Conservation (phyloP, 2,797 vertebrate genomes). For the Pipistrellus nathusii region DNA sequence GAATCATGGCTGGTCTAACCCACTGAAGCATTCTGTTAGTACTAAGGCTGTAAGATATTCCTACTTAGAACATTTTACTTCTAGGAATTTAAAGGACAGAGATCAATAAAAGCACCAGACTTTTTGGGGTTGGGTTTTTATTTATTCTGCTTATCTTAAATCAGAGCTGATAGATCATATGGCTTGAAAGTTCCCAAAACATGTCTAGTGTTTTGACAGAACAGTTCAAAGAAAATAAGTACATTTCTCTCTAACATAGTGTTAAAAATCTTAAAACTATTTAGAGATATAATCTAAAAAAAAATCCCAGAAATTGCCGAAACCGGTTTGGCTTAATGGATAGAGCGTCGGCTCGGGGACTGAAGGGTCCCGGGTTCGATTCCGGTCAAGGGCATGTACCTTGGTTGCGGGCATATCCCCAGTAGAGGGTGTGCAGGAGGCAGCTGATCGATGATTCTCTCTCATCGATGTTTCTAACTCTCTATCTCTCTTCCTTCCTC, state of each 20-base stretch:
- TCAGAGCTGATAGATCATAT: slow-evolving; percentile 24
- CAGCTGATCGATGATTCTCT: too few relatives aligned
- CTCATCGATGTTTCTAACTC: too few relatives aligned
- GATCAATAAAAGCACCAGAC: not conserved
- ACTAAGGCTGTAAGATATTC: slow-evolving; percentile 23
- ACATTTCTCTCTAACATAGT: slow-evolving; percentile 29
- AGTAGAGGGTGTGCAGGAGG: too few relatives aligned
- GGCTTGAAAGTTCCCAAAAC: slow-evolving; percentile 20
- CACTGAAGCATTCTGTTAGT: not conserved
- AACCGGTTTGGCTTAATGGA: too few relatives aligned
- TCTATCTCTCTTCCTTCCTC: too few relatives aligned
- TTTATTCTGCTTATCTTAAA: slow-evolving; percentile 42
- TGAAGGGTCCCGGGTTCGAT: too few relatives aligned
- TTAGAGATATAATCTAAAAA: slow-evolving; percentile 45
- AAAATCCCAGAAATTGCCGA: too few relatives aligned
- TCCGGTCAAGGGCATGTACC: too few relatives aligned
- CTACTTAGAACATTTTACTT: slow-evolving; percentile 40
- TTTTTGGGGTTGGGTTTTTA: not conserved
- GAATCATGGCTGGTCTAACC: slow-evolving; percentile 4
- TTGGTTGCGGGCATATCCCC: too few relatives aligned
- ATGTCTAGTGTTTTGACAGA: slow-evolving; percentile 1
- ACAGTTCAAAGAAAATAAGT: not conserved
- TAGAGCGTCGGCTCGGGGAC: too few relatives aligned
- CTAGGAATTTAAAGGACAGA: slow-evolving; percentile 39
- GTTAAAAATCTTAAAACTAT: not conserved